phyloP scores from a whole-genome alignment of 1,140 invertebrate species.

The Drosophila serrata region DNA sequence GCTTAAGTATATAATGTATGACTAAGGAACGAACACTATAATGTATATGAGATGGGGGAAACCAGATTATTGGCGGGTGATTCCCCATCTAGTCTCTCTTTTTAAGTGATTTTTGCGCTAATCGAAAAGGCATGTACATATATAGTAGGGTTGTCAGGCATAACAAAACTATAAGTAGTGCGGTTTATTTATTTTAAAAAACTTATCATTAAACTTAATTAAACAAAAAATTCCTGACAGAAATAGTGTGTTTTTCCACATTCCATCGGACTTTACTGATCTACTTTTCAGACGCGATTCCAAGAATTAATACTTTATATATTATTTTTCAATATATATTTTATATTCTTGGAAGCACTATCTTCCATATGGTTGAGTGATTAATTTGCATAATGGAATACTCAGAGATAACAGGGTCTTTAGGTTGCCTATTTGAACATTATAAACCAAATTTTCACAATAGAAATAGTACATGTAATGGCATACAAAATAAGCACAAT shows the following conservation, averaged over 20 bases:
- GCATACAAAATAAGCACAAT: not conserved
- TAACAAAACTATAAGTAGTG: not conserved
- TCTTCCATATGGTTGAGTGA: no score
- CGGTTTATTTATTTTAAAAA: not conserved
- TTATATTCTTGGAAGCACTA: not conserved
- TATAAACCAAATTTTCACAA: not conserved
- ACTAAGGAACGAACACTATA: slow-evolving; percentile 16
- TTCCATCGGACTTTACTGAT: not conserved
- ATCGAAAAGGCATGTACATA: not conserved
- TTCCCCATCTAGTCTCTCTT: slow-evolving; percentile 20
- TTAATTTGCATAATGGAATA: not conserved
- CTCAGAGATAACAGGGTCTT: not conserved
- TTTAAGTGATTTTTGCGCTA: not conserved
- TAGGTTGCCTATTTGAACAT: not conserved
- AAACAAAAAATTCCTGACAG: not conserved
- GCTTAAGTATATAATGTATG: slow-evolving; percentile 17
- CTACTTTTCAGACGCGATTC: not conserved
- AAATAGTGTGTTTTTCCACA: not conserved
- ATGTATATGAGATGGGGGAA: slow-evolving; percentile 5
- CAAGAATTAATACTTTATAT: not conserved
- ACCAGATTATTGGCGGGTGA: slow-evolving; percentile 21
- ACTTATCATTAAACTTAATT: not conserved
- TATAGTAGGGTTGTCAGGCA: not conserved
- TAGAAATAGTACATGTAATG: not conserved
- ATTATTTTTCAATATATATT: not conserved